Evolutionary conservation across 2,113 vertebrate genomes (phyloP).

Genomic region (Gobiocypris rarus): DNA sequence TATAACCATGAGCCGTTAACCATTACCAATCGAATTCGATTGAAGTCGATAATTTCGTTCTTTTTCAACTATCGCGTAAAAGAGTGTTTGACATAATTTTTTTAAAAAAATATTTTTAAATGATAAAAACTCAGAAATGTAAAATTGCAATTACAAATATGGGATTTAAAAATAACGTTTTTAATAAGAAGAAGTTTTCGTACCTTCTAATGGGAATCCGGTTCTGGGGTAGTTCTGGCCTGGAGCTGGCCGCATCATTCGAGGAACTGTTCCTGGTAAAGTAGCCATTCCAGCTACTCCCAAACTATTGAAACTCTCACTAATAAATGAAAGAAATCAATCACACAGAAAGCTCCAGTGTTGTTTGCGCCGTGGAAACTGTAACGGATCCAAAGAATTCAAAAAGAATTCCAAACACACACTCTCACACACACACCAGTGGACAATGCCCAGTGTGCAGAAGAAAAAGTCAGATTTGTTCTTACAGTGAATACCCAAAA

Average conservation of each 20-base stretch:
- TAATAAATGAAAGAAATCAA: slow-evolving; percentile 49
- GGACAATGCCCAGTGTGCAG: slow-evolving; percentile 60
- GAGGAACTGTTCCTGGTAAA: slow-evolving; percentile 89
- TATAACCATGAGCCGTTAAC: neutral
- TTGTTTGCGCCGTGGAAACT: slow-evolving; percentile 36
- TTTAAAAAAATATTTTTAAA: neutral
- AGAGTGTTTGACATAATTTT: neutral
- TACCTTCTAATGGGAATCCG: slow-evolving; percentile 97
- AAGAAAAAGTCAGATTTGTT: slow-evolving; percentile 40
- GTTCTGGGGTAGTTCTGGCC: slow-evolving; percentile 96
- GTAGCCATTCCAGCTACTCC: slow-evolving; percentile 80
- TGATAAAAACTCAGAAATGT: neutral
- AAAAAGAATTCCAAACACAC: slow-evolving; percentile 72
- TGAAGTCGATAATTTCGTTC: neutral
- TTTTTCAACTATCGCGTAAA: neutral
- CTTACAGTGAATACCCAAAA: slow-evolving; percentile 5
- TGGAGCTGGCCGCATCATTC: slow-evolving; percentile 95
- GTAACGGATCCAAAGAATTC: slow-evolving; percentile 46
- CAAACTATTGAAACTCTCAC: slow-evolving; percentile 26
- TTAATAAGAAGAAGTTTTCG: slow-evolving; percentile 30
- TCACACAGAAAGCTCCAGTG: slow-evolving; percentile 67
- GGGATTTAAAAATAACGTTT: neutral
- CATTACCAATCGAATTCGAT: neutral
- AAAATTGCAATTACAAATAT: neutral
- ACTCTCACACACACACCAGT: slow-evolving; percentile 52